phyloP scores from a whole-genome alignment of 2,797 vertebrate species.

The Scleropages formosus region DNA sequence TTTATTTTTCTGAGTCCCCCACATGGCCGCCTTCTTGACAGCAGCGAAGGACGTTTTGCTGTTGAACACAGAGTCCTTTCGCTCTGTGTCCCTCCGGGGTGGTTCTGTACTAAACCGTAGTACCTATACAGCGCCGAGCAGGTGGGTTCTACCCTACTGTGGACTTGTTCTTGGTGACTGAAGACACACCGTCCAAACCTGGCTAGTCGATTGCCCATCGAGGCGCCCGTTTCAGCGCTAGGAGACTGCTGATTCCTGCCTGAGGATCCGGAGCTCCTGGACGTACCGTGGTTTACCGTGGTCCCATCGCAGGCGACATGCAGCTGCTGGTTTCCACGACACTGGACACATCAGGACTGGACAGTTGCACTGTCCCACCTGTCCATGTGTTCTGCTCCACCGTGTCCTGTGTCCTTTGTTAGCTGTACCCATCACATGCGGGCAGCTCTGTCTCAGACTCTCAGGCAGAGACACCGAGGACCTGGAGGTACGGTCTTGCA shows the following conservation, averaged over 20 bases:
- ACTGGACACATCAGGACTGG: no score
- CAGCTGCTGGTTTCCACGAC: not conserved
- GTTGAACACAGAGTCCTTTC: not conserved
- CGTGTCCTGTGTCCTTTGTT: not conserved
- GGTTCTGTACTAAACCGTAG: constrained; percentile 31
- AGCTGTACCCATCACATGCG: not conserved
- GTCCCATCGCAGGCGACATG: constrained; percentile 10
- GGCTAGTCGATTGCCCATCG: constrained; percentile 34
- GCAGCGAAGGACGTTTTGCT: no score
- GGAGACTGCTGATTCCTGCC: constrained; percentile 23
- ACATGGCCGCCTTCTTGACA: no score
- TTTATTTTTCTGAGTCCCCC: no score
- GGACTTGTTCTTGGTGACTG: constrained; percentile 32
- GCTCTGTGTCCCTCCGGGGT: constrained; percentile 15
- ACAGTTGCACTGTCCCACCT: no score
- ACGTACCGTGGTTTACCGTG: constrained; percentile 23
- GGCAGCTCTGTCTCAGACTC: not conserved
- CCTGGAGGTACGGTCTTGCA: no score
- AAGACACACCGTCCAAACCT: no score
- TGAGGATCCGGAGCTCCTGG: constrained; percentile 28
- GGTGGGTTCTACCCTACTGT: constrained; percentile 46
- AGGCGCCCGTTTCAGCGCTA: constrained; percentile 30
- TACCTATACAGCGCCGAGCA: constrained; percentile 55
- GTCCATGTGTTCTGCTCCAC: no score
- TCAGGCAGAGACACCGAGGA: no score